Evolutionary conservation across 92 coral and sea anemone species (phyloP), one percentile per base, ranked within the genome.

Genomic region (Ricordea florida): DNA sequence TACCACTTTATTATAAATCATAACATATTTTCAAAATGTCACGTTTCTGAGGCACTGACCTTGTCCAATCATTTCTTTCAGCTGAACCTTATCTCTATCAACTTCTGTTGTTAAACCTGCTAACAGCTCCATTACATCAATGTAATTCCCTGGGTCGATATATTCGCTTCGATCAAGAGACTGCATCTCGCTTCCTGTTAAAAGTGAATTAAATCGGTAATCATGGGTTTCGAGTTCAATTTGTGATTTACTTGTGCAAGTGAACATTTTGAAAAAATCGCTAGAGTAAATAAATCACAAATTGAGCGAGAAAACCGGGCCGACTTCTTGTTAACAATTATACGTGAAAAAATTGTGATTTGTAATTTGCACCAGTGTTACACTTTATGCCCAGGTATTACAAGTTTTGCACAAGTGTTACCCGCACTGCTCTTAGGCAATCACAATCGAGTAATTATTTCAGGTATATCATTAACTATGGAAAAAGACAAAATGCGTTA

Each of bases 141-240:
- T 69, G 38, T 94, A 94, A 67, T 85, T 83, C 6, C 84, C 69
- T 25, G 98, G 98, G 41, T 94, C 93, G 16, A 94, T 83, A 78
- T 94, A 94, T n/a, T 71, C 27, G 16, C 73, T 44, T 42, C 85
- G 90, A 5, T 91, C 86, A 57, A 47, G 8, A 13, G 78, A 24
- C 6, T 92, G 93, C 9, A 93, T 34, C 10, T 84, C 93, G 30
- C 13, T 25, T 33, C 73, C 73, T 70, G n/a, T 17, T 2, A 7
- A 22, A 1, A 40, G 28, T 28, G 7, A 22, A 17, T 28, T 28
- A n/a, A n/a, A n/a, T 15, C 21, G 30, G 21, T 33, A 13, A 51
- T 26, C 30, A 9, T 53, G 1, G 7, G 6, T 17, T 11, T 26
- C 2, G 18, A n/a, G 1, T 14, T 11, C n/a, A 5, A 13, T n/a